Percentiles rank a stretch among this genome's conserved stretches.
These are phyloP conservation scores for Charaxes varanes DNA, from an alignment of 1,140 invertebrate genomes.

Conservation along the genomic window DNA sequence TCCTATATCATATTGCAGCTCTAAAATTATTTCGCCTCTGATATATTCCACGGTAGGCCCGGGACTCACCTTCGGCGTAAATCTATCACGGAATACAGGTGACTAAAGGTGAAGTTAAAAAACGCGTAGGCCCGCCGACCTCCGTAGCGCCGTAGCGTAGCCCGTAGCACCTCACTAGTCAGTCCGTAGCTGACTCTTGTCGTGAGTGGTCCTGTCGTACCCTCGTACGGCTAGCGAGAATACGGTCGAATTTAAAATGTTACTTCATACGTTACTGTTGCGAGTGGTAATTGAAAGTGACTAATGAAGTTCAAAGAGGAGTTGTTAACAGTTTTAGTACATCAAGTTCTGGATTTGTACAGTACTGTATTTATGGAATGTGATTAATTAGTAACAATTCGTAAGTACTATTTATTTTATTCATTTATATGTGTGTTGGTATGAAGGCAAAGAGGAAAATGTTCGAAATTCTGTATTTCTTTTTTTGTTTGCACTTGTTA, in stretches of 20 bases:
- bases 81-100: too few relatives aligned
- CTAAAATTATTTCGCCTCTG: too few relatives aligned
- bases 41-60: too few relatives aligned
- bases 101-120: slow-evolving; percentile 47
- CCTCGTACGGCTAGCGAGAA: slow-evolving; percentile 4
- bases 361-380: slow-evolving; percentile 51
- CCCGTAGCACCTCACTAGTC: slow-evolving; percentile 24
- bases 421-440: not conserved
- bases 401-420: slow-evolving; percentile 40
- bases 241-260: slow-evolving; percentile 47
- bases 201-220: slow-evolving; percentile 21
- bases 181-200: slow-evolving; percentile 36
- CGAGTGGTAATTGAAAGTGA: slow-evolving; percentile 40
- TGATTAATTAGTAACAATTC: slow-evolving; percentile 55
- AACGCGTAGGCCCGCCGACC: slow-evolving; percentile 38
- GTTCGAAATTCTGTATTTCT: too few relatives aligned
- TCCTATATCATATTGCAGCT: too few relatives aligned
- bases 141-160: too few relatives aligned
- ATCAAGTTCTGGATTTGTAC: slow-evolving; percentile 27
- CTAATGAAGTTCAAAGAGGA: slow-evolving; percentile 31
- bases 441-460: too few relatives aligned
- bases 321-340: slow-evolving; percentile 15
- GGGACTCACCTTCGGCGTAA: too few relatives aligned
- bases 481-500: too few relatives aligned
- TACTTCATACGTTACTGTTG: slow-evolving; percentile 23